Evolutionary conservation across 2,888 invertebrate genomes (phyloP).

Genomic region (Leptinotarsa peninsularis): DNA sequence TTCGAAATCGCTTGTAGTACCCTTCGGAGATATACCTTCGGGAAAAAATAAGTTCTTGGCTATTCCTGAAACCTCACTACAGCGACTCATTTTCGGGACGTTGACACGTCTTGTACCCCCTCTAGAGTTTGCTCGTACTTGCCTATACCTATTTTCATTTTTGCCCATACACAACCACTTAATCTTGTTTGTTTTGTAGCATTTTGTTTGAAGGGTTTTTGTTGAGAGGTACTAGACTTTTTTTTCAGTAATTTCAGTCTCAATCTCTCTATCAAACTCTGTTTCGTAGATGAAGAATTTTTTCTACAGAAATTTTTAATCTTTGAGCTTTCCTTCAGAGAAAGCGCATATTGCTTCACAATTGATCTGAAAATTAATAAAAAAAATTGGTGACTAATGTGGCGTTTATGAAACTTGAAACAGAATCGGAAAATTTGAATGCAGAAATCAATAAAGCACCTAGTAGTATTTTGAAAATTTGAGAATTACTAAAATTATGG

Average conservation of each 20-base stretch:
- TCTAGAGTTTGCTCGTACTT: slow-evolving; percentile 1
- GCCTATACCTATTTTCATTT: slow-evolving; percentile 4
- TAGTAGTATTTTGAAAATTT: too few species aligned
- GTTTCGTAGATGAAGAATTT: not conserved
- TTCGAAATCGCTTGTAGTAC: slow-evolving; percentile 2
- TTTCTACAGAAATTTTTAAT: too few species aligned
- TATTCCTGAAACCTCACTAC: slow-evolving; percentile 8
- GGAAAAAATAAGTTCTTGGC: slow-evolving; percentile 26
- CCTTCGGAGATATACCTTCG: slow-evolving; percentile 22
- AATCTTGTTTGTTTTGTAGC: slow-evolving; percentile 6
- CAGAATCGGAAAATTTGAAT: too few species aligned
- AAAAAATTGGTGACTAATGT: too few species aligned
- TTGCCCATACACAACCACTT: slow-evolving; percentile 19
- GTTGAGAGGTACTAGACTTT: not conserved
- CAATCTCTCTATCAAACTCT: slow-evolving; percentile 29
- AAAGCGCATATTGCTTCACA: too few species aligned
- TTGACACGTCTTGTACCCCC: too few species aligned
- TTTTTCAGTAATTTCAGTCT: slow-evolving; percentile 14
- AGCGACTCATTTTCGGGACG: too few species aligned
- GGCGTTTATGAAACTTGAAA: too few species aligned
- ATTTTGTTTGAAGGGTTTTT: not conserved
- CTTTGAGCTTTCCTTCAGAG: too few species aligned
- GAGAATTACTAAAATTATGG: too few species aligned
- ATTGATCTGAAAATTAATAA: too few species aligned
- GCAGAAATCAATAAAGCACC: too few species aligned